Base-by-base conservation (phyloP, 2,113 vertebrate genomes). In the Vulpes ferrilata region DNA sequence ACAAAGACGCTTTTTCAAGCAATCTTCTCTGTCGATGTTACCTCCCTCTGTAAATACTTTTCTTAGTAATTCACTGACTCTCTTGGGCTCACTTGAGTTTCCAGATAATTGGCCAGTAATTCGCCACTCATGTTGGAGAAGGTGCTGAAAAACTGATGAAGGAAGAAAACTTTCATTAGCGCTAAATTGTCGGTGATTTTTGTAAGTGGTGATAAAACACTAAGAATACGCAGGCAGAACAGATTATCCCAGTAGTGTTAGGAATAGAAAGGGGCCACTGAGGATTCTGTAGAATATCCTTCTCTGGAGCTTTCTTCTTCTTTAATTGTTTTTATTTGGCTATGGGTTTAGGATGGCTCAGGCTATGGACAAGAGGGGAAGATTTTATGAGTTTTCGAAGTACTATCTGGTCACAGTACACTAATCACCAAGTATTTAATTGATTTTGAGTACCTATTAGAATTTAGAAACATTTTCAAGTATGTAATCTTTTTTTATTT, bases 401-500 rank as follows among this genome's bases (percentile, higher is more conserved):
- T 59, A 57, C 48, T 55, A 65, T 88, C 79, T 55, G 67, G n/a
- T 93, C 60, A 73, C 83, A 59, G 38, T 59, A 79, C 3, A 55
- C 69, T 76, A 81, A 25, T 89, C 62, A 92, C 55, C 32, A 96
- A 95, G 30, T 62, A 59, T 73, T 92, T 88, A 48, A 48, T 67
- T 80, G 32, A 79, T 93, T 96, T 35, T 80, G 25, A 90, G n/a
- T 88, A 81, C 13, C 30, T 48, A 59, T 0, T 92, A 23, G 30
- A 93, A 88, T 67, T 95, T n/a, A 80, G 74, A 35, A 74, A 89
- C 55, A 6, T 94, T 96, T 96, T 86, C 59, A 89, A 92, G 32
- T n/a, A n/a, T 69, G 65, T 30, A 69, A 69, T n/a, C 32, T 69
- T 69, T 69, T 23, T 60, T 10, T 60, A 7, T 60, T 60, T 60